A percentile compares a stretch with the other conserved stretches of the same genome.
Conservation (phyloP, 2,888 invertebrate genomes). For the Dicranocentrus wangi region DNA sequence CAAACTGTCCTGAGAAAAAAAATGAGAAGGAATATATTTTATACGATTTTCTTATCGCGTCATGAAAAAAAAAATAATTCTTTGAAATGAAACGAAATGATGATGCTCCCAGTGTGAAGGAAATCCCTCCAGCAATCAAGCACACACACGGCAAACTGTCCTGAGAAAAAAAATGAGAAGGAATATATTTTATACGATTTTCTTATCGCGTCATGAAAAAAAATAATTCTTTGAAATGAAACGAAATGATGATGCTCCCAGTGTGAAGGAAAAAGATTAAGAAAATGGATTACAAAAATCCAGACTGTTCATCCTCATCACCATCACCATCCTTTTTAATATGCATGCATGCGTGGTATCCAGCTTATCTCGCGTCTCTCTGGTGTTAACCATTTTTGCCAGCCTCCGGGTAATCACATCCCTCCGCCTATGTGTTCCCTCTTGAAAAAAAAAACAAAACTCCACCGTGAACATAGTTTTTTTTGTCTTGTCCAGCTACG, state of each 20-base stretch:
- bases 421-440: not conserved
- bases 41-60: conserved; percentile 15
- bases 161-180: not conserved
- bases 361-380: conserved; percentile 7
- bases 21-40: conserved; percentile 2
- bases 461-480: not conserved
- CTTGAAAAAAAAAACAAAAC: not conserved
- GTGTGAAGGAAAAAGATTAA: conserved; percentile 37
- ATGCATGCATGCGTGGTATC: conserved; percentile 44
- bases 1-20: not conserved
- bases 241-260: conserved; percentile 12
- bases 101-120: conserved; percentile 28
- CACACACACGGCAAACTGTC: not conserved
- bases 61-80: conserved; percentile 7
- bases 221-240: conserved; percentile 29
- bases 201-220: conserved; percentile 15
- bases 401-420: conserved; percentile 50
- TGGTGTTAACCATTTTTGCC: conserved; percentile 40
- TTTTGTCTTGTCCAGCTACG: conserved; percentile 21
- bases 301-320: not conserved
- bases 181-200: conserved; percentile 7
- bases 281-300: conserved; percentile 37
- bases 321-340: conserved; percentile 3
- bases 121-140: conserved; percentile 36
- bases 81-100: conserved; percentile 29